Percentiles rank a stretch among this genome's conserved stretches.
Conservation (phyloP, 2,888 invertebrate species). For the Scaptomyza tumidula region DNA sequence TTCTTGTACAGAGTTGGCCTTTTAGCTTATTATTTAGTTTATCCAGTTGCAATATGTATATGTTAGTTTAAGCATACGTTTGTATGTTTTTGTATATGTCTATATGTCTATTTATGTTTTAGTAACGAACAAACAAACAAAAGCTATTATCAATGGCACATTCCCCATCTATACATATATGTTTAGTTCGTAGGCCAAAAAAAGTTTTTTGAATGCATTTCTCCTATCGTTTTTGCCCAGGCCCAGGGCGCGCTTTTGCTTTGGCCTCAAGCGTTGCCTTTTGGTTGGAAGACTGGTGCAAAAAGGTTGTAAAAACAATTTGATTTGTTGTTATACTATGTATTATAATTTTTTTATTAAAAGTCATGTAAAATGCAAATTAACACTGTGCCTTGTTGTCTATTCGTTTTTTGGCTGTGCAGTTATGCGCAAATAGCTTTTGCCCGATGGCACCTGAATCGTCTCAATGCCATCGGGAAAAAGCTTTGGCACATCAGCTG, state of each 20-base stretch:
- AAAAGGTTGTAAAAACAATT: conserved; percentile 64
- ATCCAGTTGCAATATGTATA: conserved; percentile 70
- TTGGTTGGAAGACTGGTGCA: conserved; percentile 26
- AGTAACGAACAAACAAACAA: conserved; percentile 18
- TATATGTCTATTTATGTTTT: conserved; percentile 52
- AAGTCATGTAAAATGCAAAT: conserved; percentile 50
- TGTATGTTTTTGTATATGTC: conserved; percentile 15
- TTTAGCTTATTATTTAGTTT: conserved; percentile 26
- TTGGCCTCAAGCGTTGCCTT: conserved; percentile 30
- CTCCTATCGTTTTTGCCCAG: conserved; percentile 6
- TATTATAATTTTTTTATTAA: conserved; percentile 73
- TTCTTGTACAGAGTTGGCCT: conserved; percentile 63
- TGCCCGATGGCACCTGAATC: conserved; percentile 92
- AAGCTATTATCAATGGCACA: conserved; percentile 45
- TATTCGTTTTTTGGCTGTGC: conserved; percentile 80
- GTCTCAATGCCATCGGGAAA: conserved; percentile 90
- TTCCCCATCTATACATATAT: conserved; percentile 43
- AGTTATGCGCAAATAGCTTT: conserved; percentile 91
- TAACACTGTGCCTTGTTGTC: conserved; percentile 18
- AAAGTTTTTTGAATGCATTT: conserved; percentile 40
- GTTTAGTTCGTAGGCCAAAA: conserved; percentile 67
- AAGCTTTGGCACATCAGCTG: conserved; percentile 88
- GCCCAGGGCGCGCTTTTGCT: conserved; percentile 48
- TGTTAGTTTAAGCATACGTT: conserved; percentile 8
- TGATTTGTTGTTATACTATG: conserved; percentile 53